Evolutionary conservation across 1,140 invertebrate species (phyloP).

Genomic region (Bicyclus anynana): DNA sequence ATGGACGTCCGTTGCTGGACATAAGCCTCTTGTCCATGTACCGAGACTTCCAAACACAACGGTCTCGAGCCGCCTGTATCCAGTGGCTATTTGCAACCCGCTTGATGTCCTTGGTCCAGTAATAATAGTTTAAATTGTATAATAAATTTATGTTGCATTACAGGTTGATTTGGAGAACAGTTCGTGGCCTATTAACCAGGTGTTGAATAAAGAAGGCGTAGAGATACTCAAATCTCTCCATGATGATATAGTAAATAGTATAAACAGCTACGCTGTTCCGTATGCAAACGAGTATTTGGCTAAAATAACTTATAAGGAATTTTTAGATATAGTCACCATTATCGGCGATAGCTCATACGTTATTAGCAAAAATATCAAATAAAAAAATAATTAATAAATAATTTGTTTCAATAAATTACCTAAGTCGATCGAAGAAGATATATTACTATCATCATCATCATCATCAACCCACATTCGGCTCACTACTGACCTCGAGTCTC

Average conservation of each 20-base stretch:
- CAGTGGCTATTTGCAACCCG: no score
- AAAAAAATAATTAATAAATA: slow-evolving; percentile 2
- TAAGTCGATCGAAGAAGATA: no score
- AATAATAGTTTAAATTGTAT: not conserved
- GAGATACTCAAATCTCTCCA: slow-evolving; percentile 32
- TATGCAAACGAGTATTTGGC: slow-evolving; percentile 25
- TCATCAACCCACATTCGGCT: no score
- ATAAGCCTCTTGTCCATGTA: no score
- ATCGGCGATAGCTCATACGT: slow-evolving; percentile 10
- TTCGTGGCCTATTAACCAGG: slow-evolving; percentile 35
- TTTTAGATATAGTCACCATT: slow-evolving; percentile 20
- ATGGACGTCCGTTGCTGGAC: no score
- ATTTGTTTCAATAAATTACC: not conserved
- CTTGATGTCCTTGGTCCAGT: no score
- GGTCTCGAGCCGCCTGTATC: no score
- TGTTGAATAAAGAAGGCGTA: slow-evolving; percentile 35
- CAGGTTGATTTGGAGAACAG: slow-evolving; percentile 41
- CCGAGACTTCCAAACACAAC: no score
- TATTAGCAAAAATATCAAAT: slow-evolving; percentile 3
- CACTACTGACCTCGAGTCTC: no score
- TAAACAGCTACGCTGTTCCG: slow-evolving; percentile 22
- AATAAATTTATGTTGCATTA: slow-evolving; percentile 3
- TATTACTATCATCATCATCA: no score
- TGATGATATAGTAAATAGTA: slow-evolving; percentile 21
- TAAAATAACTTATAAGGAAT: slow-evolving; percentile 19